These are phyloP conservation scores for Polyommatus iphigenia DNA, from an alignment of 2,888 invertebrate genomes.

Conservation along the genomic window DNA sequence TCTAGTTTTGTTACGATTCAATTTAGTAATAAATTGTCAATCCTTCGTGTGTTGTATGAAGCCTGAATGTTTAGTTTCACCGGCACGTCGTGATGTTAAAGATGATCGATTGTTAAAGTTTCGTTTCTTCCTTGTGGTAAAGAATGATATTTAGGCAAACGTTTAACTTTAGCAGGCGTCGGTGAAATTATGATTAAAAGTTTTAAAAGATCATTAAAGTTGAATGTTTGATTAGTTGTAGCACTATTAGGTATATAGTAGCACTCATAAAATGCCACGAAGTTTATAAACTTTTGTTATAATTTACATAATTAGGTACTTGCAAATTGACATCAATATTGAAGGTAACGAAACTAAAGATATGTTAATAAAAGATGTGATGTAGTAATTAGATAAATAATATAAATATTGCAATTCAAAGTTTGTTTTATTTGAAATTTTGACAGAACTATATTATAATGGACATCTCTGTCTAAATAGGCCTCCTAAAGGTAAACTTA, in stretches of 20 bases:
- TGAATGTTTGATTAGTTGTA: neutral
- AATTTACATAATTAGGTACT: neutral
- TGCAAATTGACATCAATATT: neutral
- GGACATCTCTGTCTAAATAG: neutral
- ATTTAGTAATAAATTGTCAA: neutral
- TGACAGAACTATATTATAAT: neutral
- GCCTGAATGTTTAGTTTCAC: neutral
- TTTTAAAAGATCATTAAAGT: neutral
- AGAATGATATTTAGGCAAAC: neutral
- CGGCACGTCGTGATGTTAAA: neutral
- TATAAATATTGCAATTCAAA: conserved; percentile 17
- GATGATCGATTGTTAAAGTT: neutral
- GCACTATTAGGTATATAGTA: neutral
- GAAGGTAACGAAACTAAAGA: neutral
- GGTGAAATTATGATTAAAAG: neutral
- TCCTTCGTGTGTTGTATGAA: neutral
- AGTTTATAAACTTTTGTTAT: neutral
- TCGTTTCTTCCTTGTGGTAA: neutral
- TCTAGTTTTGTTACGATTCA: neutral
- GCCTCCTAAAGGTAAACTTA: too few relatives aligned
- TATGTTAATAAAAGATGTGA: conserved; percentile 14
- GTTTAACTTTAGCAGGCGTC: neutral
- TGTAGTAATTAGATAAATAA: conserved; percentile 1
- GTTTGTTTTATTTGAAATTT: neutral
- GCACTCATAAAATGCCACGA: neutral